Evolutionary conservation across 2,113 vertebrate species (phyloP).

Genomic region (Ailurus styani): DNA sequence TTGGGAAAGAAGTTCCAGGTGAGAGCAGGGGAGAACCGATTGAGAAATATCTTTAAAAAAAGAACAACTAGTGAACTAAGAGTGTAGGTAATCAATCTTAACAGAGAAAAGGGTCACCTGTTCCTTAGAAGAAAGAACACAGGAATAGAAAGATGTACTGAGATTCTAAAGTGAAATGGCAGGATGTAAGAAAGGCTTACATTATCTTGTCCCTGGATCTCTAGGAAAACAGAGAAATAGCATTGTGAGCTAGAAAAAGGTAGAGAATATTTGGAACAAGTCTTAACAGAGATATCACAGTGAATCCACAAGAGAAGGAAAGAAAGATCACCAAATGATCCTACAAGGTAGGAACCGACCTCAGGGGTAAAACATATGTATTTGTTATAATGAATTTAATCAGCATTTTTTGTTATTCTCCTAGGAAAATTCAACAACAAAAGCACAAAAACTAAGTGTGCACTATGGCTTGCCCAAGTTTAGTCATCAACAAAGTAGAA

Average conservation of each 20-base stretch:
- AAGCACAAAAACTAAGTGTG: not conserved
- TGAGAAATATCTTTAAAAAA: not conserved
- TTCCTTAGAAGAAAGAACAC: not conserved
- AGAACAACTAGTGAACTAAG: not conserved
- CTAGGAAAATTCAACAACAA: not conserved
- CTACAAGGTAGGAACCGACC: not conserved
- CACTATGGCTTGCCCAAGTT: not conserved
- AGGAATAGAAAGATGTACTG: not conserved
- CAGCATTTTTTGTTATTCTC: not conserved
- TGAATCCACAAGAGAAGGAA: not conserved
- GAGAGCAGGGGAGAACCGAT: not conserved
- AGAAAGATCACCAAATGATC: not conserved
- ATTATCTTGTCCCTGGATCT: not conserved
- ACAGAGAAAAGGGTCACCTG: not conserved
- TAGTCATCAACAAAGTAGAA: not conserved
- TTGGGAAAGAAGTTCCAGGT: not conserved
- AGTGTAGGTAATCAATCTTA: not conserved
- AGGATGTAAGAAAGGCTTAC: not conserved
- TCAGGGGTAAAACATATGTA: not conserved
- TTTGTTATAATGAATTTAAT: not conserved
- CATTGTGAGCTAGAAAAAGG: not conserved
- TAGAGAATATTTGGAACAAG: not conserved
- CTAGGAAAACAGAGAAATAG: not conserved
- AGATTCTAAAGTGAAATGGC: not conserved
- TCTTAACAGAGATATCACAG: not conserved